Evolutionary conservation across 2,888 invertebrate species (phyloP).

Genomic region (Acanthosepion lycidas): DNA sequence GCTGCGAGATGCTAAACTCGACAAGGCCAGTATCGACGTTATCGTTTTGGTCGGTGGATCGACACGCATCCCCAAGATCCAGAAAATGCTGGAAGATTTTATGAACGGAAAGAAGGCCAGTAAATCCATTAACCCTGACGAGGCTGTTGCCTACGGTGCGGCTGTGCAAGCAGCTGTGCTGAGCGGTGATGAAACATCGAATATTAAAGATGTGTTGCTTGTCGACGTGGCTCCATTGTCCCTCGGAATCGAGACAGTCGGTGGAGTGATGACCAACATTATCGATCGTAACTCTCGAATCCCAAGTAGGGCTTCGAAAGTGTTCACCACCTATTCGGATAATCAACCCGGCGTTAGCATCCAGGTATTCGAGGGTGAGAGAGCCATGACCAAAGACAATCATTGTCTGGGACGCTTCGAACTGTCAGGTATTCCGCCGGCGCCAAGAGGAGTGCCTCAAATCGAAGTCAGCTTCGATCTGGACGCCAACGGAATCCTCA

Average conservation of each 20-base stretch:
- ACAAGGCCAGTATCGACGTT: slow-evolving; percentile 82
- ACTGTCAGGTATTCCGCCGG: slow-evolving; percentile 72
- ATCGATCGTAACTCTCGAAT: slow-evolving; percentile 72
- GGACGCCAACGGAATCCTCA: slow-evolving; percentile 88
- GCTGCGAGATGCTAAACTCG: slow-evolving; percentile 94
- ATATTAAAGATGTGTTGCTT: slow-evolving; percentile 88
- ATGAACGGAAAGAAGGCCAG: slow-evolving; percentile 87
- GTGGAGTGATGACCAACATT: slow-evolving; percentile 70
- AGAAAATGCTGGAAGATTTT: slow-evolving; percentile 86
- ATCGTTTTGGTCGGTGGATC: slow-evolving; percentile 87
- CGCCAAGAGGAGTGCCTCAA: slow-evolving; percentile 72
- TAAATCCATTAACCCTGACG: slow-evolving; percentile 96
- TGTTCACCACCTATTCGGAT: slow-evolving; percentile 91
- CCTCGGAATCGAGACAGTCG: slow-evolving; percentile 79
- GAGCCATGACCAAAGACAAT: slow-evolving; percentile 96
- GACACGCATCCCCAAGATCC: slow-evolving; percentile 96
- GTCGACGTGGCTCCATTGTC: slow-evolving; percentile 79
- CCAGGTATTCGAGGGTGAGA: slow-evolving; percentile 90
- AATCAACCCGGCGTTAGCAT: slow-evolving; percentile 80
- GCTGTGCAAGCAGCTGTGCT: slow-evolving; percentile 78
- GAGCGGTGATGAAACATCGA: slow-evolving; percentile 80
- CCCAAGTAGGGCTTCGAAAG: slow-evolving; percentile 73
- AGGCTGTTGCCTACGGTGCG: slow-evolving; percentile 87
- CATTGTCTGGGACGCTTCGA: slow-evolving; percentile 77
- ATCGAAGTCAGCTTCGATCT: slow-evolving; percentile 84